Base-by-base conservation (phyloP, 1,140 invertebrate genomes). In the Procambarus virginalis region DNA sequence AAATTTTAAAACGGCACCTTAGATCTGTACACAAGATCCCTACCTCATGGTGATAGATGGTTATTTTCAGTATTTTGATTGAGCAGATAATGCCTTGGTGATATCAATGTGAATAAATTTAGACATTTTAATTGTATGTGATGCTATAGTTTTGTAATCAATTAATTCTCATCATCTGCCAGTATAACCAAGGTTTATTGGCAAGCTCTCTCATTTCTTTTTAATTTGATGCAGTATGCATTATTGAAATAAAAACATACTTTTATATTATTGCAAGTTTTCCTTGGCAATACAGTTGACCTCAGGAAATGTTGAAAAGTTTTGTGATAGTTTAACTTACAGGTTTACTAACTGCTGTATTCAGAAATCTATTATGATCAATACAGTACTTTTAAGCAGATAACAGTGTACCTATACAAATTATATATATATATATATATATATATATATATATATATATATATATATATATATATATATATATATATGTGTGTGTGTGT, bases 1-100 rank as follows among this genome's bases (percentile, higher is more conserved):
- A 92, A 80, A 92, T 92, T 82, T 49, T 92, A 3, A 89, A 90
- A 77, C 84, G 91, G 45, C 91, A 92, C 68, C 73, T 92, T 49
- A 75, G 88, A 83, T 86, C 77, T 78, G 85, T 90, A 9, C 91
- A 92, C 80, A 89, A 90, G 80, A 83, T 87, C 22, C 68, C 91
- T 55, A 89, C 91, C 70, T 79, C 84, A 51, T 86, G 84, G 78
- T 91, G 85, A 91, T 73, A 70, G 12, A 20, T 46, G 2, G 55
- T 46, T 77, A 48, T 68, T 70, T 3, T 70, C 22, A 70, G 17
- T 3, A 4, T 70, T 70, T 70, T 70, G 51, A 22, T 6, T 70
- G 10, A 8, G 5, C 68, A 70, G 22, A 70, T 68, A 20, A 14
- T 70, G 68, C 68, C 68, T 70, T 70, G n/a, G 68, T 70, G 22